Percentiles rank a stretch among this genome's conserved stretches.
phyloP scores from a whole-genome alignment of 1,140 invertebrate genomes.

The Limonius californicus region DNA sequence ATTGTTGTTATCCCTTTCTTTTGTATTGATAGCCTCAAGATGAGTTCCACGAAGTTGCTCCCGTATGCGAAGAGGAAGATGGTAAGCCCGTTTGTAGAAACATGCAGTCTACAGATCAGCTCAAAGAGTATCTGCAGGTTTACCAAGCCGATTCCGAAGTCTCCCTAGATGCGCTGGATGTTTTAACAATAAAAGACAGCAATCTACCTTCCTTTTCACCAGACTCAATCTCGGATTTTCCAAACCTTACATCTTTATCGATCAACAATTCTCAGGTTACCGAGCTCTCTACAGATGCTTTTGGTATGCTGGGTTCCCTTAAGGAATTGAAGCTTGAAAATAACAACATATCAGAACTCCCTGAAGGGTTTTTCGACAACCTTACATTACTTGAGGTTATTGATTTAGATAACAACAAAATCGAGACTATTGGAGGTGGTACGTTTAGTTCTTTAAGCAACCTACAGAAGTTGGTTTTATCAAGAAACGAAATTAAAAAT shows the following conservation, averaged over 20 bases:
- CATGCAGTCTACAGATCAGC: no score
- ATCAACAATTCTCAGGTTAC: neutral
- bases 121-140: no score
- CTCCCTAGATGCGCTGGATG: no score
- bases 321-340: neutral
- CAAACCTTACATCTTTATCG: neutral
- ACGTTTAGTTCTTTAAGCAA: neutral
- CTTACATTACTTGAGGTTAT: neutral
- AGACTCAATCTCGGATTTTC: no score
- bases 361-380: neutral
- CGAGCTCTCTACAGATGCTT: neutral
- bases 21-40: no score
- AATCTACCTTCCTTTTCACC: no score
- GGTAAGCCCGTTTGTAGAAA: no score
- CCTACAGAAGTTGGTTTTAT: neutral
- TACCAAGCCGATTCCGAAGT: no score
- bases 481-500: neutral
- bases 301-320: neutral
- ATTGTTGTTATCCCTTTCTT: no score
- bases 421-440: neutral
- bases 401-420: neutral
- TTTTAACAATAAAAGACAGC: no score
- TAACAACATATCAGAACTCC: neutral
- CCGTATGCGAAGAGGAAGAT: no score
- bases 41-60: no score